Evolutionary conservation across 2,113 vertebrate species (phyloP).

Genomic region (Oceanodroma tethys): DNA sequence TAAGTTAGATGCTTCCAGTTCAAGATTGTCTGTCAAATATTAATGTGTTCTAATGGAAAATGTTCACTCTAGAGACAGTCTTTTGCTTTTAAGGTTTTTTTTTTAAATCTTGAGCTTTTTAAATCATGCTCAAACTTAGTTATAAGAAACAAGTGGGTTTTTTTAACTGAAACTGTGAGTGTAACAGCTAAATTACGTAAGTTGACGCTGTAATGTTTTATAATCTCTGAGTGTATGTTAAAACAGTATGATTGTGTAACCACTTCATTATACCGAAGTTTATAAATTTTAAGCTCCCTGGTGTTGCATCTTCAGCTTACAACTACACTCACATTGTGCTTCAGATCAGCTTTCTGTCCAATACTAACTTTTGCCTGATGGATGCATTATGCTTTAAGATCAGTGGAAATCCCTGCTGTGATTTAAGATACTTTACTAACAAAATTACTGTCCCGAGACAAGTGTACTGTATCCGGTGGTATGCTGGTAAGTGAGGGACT

Average conservation of each 20-base stretch:
- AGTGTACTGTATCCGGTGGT: neutral
- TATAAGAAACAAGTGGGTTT: neutral
- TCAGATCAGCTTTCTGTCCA: neutral
- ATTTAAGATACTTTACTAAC: neutral
- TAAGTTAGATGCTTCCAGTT: constrained; percentile 58
- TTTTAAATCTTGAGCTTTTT: constrained; percentile 42
- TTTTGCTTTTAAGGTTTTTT: constrained; percentile 61
- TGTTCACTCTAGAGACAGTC: constrained; percentile 64
- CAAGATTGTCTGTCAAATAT: constrained; percentile 74
- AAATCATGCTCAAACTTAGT: neutral
- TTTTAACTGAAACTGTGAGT: neutral
- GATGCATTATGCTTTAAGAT: neutral
- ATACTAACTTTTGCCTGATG: neutral
- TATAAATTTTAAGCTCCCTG: neutral
- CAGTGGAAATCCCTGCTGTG: neutral
- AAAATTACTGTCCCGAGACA: neutral
- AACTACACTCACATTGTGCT: neutral
- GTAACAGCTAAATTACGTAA: neutral
- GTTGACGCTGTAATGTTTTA: neutral
- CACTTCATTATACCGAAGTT: neutral
- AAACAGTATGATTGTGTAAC: neutral
- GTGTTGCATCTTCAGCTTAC: neutral
- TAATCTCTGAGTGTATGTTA: neutral
- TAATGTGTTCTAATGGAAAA: constrained; percentile 77
- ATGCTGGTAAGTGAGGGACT: neutral